Evolutionary conservation across 2,888 invertebrate genomes (phyloP).

Genomic region (Philonicus albiceps): DNA sequence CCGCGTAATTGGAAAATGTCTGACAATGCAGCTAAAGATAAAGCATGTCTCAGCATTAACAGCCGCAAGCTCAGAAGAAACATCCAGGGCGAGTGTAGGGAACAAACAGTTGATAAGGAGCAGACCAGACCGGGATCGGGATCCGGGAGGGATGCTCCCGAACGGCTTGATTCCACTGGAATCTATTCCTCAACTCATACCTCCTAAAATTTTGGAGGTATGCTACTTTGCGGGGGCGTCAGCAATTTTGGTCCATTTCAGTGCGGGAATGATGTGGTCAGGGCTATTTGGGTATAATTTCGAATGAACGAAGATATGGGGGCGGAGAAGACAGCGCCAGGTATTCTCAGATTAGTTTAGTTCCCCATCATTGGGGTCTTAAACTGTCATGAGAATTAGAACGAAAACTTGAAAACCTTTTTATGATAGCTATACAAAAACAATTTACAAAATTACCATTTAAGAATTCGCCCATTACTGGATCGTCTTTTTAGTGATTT

Average conservation of each 20-base stretch:
- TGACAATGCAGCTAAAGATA: constrained; percentile 49
- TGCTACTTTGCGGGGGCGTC: neutral
- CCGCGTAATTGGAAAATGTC: constrained; percentile 49
- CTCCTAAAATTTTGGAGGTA: neutral
- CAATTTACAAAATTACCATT: neutral
- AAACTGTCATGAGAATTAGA: neutral
- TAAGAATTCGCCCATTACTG: no score
- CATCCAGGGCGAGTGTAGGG: constrained; percentile 43
- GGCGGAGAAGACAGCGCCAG: neutral
- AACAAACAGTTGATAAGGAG: constrained; percentile 45
- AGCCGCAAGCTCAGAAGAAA: constrained; percentile 41
- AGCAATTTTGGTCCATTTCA: neutral
- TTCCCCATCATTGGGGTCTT: neutral
- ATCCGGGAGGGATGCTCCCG: neutral
- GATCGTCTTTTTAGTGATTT: no score
- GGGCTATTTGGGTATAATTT: neutral
- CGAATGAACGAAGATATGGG: neutral
- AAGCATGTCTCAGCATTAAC: constrained; percentile 49
- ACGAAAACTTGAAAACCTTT: neutral
- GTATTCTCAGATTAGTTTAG: neutral
- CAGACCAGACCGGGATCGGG: neutral
- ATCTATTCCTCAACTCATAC: neutral
- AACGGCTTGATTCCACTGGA: constrained; percentile 13
- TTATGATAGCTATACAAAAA: neutral
- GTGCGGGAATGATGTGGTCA: neutral